Base-by-base conservation (phyloP, 1,140 invertebrate species). In the Heliconius congener region DNA sequence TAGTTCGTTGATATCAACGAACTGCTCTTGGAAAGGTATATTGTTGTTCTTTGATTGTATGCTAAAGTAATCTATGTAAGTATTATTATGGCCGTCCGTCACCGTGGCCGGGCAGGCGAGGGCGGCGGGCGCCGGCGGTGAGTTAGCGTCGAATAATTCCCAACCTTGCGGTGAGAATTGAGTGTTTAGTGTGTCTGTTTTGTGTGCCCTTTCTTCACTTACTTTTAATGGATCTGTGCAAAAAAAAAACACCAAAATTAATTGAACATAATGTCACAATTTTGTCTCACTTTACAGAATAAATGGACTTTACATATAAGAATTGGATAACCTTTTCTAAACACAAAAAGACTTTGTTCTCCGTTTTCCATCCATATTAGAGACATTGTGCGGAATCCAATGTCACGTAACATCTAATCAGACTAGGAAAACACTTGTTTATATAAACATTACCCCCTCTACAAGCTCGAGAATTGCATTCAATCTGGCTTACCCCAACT, bases 181-280 rank as follows among this genome's bases (percentile, higher is more conserved):
- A 86, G 88, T 92, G 88, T 93, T 87, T 87, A 82, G 85, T 88
- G 91, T 94, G 87, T 93, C 89, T 77, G 88, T 92, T 83, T 86
- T 88, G 85, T 86, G 85, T 89, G 92, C 87, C 89, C 88, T 89
- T 83, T 87, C 86, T 87, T 94, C 88, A 83, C 83, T 89, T 78
- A 81, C 79, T 81, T 88, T 90, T 73, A 77, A 74, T 37, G 86
- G 84, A 91, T 94, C 93, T 94, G 88, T 18, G n/a, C 70, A 82
- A 86, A 81, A 19, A 23, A 87, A 84, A 52, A 18, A 72, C 42
- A 46, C 1, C 34, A 8, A 72, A 39, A 37, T 19, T 39, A 19
- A 39, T 72, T 42, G 2, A 57, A n/a, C 8, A 57, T 57, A n/a
- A 52, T 19, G 18, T 52, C 16, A 19, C 50, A 52, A 52, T 52